Base-by-base conservation (phyloP, 2,888 invertebrate genomes). In the Apotomis turbidana region DNA sequence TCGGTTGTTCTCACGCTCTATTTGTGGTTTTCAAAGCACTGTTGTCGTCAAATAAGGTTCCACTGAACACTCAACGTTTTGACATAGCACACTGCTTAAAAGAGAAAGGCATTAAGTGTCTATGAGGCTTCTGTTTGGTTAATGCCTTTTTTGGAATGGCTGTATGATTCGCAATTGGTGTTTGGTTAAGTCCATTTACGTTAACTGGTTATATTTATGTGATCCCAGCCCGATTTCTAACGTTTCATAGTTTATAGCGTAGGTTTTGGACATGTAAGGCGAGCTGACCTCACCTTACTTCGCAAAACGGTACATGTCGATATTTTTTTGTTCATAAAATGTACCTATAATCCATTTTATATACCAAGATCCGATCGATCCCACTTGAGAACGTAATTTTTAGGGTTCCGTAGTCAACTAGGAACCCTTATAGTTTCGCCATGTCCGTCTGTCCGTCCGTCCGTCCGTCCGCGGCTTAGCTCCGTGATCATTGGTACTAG, bases 1-100 rank as follows among this genome's bases (percentile, higher is more conserved):
- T 84, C 83, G 82, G 82, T 83, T 83, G 84, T 86, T 87, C 89
- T 85, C 87, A 86, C 86, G 86, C 82, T 86, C 87, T 85, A 84
- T 87, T 88, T 87, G 86, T 83, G 80, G 78, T 74, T 84, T 83
- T 82, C 79, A 83, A 83, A 82, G 83, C 80, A 77, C 77, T 81
- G 81, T 75, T 80, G 80, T 82, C 78, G 79, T 72, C 63, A 68
- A 68, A 68, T 63, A 72, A 46, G 68, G 72, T 58, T 5, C 41
- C 55, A 71, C 36, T 63, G 60, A 62, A 52, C 62, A 71, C 62
- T 71, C 46, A 60, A 66, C 49, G 59, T 71, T 66, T 71, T 71
- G 66, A 66, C 60, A 55, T 54, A 55, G 61, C 52, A 36, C 57
- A 55, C 60, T 66, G 38, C 55, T 27, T 44, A 57, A 57, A 57